A percentile compares a stretch with the other conserved stretches of the same genome.
phyloP scores from a whole-genome alignment of 2,797 vertebrate genomes.

The Halcyon chelicuti region DNA sequence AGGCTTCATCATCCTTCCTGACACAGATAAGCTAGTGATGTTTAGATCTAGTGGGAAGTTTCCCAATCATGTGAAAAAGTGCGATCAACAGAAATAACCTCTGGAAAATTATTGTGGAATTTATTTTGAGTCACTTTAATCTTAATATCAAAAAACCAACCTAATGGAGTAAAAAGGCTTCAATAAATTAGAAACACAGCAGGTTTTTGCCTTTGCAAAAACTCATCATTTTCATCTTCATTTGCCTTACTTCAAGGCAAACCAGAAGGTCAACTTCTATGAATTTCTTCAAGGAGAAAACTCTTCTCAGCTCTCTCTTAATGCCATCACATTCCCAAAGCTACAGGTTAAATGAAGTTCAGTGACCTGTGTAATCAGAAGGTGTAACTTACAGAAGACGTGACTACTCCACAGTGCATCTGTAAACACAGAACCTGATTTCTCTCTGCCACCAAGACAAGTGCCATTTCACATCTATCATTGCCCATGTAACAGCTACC shows the following conservation, averaged over 20 bases:
- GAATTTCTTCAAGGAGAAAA: constrained; percentile 5
- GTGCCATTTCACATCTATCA: neutral
- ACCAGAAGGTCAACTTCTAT: constrained; percentile 16
- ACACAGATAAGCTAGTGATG: neutral
- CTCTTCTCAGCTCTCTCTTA: neutral
- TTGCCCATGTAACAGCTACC: rapidly evolving
- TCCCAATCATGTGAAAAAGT: neutral
- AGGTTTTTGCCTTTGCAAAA: neutral
- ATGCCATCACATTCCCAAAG: neutral
- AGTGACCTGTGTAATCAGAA: neutral
- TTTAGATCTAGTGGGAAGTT: neutral
- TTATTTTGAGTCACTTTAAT: neutral
- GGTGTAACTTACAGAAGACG: neutral
- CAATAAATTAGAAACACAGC: neutral
- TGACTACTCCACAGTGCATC: rapidly evolving
- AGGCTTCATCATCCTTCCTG: neutral
- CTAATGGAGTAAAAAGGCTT: neutral
- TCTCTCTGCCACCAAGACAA: neutral
- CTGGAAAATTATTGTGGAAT: neutral
- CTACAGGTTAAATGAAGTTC: constrained; percentile 35
- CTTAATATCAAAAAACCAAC: neutral
- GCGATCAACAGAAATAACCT: neutral
- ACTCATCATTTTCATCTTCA: neutral
- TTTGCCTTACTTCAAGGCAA: constrained; percentile 17
- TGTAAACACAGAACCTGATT: neutral